Evolutionary conservation across 2,888 invertebrate genomes (phyloP).

Genomic region (Eupithecia exiguata): DNA sequence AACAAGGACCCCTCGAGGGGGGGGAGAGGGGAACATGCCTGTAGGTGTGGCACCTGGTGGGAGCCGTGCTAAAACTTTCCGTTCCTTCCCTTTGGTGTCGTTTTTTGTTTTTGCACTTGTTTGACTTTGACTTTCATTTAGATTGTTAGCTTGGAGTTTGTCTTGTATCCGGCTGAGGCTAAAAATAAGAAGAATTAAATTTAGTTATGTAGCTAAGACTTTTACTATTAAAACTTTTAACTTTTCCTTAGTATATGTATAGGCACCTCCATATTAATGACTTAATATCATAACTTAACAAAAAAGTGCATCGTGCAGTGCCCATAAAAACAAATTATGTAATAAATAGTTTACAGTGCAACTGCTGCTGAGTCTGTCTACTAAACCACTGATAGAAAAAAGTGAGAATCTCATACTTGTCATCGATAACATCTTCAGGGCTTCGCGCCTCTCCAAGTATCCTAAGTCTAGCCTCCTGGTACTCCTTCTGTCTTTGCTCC

Average conservation of each 20-base stretch:
- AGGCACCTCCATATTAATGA: neutral
- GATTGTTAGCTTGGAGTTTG: slow-evolving; percentile 74
- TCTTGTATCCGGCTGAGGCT: slow-evolving; percentile 76
- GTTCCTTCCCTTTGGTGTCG: slow-evolving; percentile 72
- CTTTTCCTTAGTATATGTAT: neutral
- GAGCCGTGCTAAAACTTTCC: slow-evolving; percentile 71
- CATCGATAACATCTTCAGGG: slow-evolving; percentile 89
- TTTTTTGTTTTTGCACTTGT: slow-evolving; percentile 65
- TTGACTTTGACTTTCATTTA: slow-evolving; percentile 70
- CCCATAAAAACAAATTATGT: slow-evolving; percentile 6
- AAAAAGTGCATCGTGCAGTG: neutral
- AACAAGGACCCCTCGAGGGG: slow-evolving; percentile 81
- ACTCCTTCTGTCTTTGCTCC: slow-evolving; percentile 96
- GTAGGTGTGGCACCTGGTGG: slow-evolving; percentile 68
- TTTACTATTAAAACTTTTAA: neutral
- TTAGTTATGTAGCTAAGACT: neutral
- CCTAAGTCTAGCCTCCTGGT: slow-evolving; percentile 94
- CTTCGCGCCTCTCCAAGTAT: slow-evolving; percentile 94
- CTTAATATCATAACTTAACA: neutral
- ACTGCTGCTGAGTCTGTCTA: neutral
- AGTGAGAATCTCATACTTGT: slow-evolving; percentile 75
- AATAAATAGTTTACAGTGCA: neutral
- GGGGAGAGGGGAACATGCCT: slow-evolving; percentile 74
- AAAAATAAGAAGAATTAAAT: slow-evolving; percentile 47
- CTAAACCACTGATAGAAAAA: neutral